phyloP scores from a whole-genome alignment of 2,113 vertebrate genomes.

The Ctenodactylus gundi region DNA sequence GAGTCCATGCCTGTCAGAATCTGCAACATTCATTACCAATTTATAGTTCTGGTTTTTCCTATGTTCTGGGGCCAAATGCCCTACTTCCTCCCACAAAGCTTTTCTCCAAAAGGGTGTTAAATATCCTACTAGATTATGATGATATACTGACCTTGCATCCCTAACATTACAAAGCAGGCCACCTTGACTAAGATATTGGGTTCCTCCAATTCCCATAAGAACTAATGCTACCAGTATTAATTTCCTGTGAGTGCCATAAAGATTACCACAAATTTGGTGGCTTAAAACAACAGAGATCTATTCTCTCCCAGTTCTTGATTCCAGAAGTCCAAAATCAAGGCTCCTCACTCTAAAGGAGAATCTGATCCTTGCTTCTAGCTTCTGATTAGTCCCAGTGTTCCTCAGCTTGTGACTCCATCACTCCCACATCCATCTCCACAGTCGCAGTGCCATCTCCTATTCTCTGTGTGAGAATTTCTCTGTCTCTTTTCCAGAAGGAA shows the following conservation, averaged over 20 bases:
- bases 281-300: not conserved
- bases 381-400: not conserved
- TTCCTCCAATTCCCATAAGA: not conserved
- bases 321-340: not conserved
- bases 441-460: not conserved
- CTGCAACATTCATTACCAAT: not conserved
- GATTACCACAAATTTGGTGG: not conserved
- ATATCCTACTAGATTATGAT: not conserved
- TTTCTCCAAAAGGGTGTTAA: not conserved
- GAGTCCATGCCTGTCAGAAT: not conserved
- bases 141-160: not conserved
- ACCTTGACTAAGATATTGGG: not conserved
- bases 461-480: not conserved
- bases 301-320: not conserved
- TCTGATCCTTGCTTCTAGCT: not conserved
- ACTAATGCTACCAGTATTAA: not conserved
- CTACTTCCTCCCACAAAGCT: not conserved
- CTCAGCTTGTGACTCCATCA: not conserved
- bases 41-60: not conserved
- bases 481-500: not conserved
- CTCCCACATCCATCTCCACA: not conserved
- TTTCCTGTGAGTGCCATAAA: constrained; percentile 16
- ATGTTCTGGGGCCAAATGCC: not conserved
- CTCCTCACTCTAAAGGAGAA: not conserved
- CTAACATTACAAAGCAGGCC: constrained; percentile 10